Base-by-base conservation (phyloP, 2,797 vertebrate genomes). In the Acanthiza pusilla region DNA sequence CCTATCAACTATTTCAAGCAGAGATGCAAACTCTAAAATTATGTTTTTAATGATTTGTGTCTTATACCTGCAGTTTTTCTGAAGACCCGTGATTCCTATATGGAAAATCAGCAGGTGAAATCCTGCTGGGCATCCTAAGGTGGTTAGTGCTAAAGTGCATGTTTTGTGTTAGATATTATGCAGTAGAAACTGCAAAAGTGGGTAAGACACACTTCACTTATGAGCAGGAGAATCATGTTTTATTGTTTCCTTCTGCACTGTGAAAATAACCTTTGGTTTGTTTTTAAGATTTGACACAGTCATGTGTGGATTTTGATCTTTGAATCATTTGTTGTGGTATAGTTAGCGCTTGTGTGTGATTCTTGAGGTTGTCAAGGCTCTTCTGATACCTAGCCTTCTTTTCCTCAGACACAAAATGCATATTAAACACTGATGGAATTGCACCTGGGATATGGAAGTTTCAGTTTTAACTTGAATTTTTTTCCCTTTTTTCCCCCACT, bases 401-500 rank as follows among this genome's bases (percentile, higher is more conserved):
- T 68, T 63, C n/a, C 27, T 18, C 16, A 45, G 10, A n/a, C 65
- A 88, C 11, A 83, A 90, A 66, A 75, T 20, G 27, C 10, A 21
- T 38, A 15, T 66, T 88, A 34, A 83, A 50, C 4, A 43, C 26
- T 51, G 17, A 43, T 13, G 58, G 40, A 91, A 83, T 60, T 36
- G 13, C 5, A 43, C 2, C 11, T 25, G 7, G 71, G 27, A 80
- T n/a, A 38, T 10, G 27, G 29, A 60, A 55, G 7, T 58, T 77
- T 77, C 55, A 68, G 15, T 65, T 74, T 86, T 45, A 86, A 61
- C 8, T 51, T 55, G 6, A 42, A 60, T 32, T 3, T 42, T 67
- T 60, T 57, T n/a, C 16, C 2, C 0, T 72, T 77, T 71, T 38
- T 10, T 32, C 20, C 8, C 6, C 9, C 25, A 1, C 1, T 2